A percentile compares a stretch with the other conserved stretches of the same genome.
phyloP scores from a whole-genome alignment of 2,888 invertebrate genomes.

The Podabrus alpinus region DNA sequence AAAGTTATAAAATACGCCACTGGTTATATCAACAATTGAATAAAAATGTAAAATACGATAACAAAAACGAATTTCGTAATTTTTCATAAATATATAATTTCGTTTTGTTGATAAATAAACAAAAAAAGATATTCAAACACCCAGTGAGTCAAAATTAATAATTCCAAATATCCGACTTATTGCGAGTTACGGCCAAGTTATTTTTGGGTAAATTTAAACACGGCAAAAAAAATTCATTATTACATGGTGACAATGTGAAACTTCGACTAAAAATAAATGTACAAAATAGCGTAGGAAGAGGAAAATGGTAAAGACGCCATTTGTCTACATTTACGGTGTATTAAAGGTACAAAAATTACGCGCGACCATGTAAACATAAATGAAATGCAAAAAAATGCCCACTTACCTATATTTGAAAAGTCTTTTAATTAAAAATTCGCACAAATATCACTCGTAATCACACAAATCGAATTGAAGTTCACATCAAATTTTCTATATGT shows the following conservation, averaged over 20 bases:
- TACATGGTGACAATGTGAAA: conserved; percentile 12
- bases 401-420: conserved; percentile 53
- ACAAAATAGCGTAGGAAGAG: conserved; percentile 21
- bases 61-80: neutral
- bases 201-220: neutral
- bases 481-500: conserved; percentile 49
- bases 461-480: conserved; percentile 50
- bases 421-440: conserved; percentile 55
- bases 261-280: conserved; percentile 18
- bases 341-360: neutral
- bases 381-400: neutral
- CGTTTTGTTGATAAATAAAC: neutral
- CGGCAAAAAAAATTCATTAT: neutral
- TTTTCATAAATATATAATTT: neutral
- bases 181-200: neutral
- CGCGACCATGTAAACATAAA: neutral
- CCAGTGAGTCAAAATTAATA: neutral
- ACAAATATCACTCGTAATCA: conserved; percentile 57
- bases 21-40: neutral
- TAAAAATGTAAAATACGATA: neutral
- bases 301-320: conserved; percentile 23
- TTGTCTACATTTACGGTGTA: conserved; percentile 9
- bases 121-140: neutral
- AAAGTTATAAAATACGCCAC: neutral
- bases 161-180: neutral